Base-by-base conservation (phyloP, 2,888 invertebrate genomes). In the Pristionchus maxplancki region DNA sequence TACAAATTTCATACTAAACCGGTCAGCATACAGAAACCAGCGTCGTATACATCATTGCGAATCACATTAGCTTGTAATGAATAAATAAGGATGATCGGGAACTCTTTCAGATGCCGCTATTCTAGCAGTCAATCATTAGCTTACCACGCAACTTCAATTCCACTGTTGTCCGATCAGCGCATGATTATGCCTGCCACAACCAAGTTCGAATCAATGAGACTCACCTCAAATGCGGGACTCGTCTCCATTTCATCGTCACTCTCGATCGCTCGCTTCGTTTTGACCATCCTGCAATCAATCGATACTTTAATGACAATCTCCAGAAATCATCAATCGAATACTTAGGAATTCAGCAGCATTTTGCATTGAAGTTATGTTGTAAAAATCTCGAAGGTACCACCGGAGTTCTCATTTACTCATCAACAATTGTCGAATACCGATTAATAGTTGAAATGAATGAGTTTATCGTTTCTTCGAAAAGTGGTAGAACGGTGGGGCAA, bases 201-300 rank as follows among this genome's bases (percentile, higher is more conserved):
- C n/a, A n/a, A n/a, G n/a, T n/a, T n/a, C n/a, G n/a, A n/a, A n/a
- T n/a, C n/a, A n/a, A n/a, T n/a, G n/a, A n/a, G n/a, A n/a, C 62
- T 17, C 44, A 85, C 85, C 64, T 85, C 24, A 40, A 64, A 85
- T 11, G 48, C 1, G 13, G 85, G 62, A 31, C 17, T 64, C 13
- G 40, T 28, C 48, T 85, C 85, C 85, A 85, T 85, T 20, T 85
- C 85, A 62, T 85, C 85, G 40, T 85, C 85, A 64, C 85, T 85
- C 28, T 64, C 85, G 48, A 85, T 85, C 40, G 53, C 62, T 28
- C 48, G 62, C 64, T 85, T 85, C 84, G n/a, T 40, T 78, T 78
- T 78, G 17, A 78, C 78, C 78, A 78, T 78, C 44, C 78, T 78
- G 40, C 53, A 81, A 28, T 81, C 20, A 34, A 78, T 40, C 9